Conservation (phyloP, 2,797 vertebrate species). For the Mustela erminea region DNA sequence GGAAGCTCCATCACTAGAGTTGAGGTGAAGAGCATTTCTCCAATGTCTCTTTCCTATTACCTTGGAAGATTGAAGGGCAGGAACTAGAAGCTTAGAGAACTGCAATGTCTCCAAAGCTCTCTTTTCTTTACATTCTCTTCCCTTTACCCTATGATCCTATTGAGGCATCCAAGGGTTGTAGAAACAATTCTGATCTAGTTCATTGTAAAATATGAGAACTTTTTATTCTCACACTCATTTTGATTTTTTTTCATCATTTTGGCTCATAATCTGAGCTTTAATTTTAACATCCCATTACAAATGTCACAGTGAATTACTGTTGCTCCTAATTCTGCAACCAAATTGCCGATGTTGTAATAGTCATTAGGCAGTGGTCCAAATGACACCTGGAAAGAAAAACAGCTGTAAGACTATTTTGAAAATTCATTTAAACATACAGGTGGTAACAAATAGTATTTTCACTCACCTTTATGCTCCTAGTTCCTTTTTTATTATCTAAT, state of each 20-base stretch:
- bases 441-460: slow-evolving; percentile 11
- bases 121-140: not conserved
- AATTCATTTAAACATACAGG: not conserved
- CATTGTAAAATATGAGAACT: not conserved
- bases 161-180: not conserved
- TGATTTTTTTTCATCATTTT: not conserved
- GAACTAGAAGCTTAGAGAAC: not conserved
- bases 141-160: not conserved
- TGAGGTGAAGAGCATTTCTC: not conserved
- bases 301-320: not conserved
- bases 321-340: not conserved
- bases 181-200: not conserved
- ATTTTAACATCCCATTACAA: not conserved
- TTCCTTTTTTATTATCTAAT: not conserved
- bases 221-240: not conserved
- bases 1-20: not conserved
- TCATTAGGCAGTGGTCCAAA: not conserved
- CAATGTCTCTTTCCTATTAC: not conserved
- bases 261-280: not conserved
- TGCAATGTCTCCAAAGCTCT: not conserved
- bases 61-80: not conserved
- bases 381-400: not conserved
- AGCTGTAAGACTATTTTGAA: not conserved
- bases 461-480: not conserved
- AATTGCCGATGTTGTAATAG: not conserved